phyloP scores from a whole-genome alignment of 2,113 vertebrate genomes.

The Alexandromys fortis region DNA sequence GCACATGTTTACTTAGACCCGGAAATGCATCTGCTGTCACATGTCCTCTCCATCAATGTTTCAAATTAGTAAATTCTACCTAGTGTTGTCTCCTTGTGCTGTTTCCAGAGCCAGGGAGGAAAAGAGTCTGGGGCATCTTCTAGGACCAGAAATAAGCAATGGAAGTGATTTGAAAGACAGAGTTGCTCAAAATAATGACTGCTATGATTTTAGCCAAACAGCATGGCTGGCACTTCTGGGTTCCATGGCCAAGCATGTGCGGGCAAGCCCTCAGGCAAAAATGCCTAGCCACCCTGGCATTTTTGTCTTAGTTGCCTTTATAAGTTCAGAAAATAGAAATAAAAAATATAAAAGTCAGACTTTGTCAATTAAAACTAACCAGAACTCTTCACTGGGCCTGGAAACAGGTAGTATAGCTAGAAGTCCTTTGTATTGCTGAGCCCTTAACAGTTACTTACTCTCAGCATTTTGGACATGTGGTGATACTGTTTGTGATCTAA shows the following conservation, averaged over 20 bases:
- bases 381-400: not conserved
- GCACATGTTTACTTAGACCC: not conserved
- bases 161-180: not conserved
- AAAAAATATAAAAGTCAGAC: not conserved
- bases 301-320: not conserved
- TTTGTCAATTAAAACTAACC: not conserved
- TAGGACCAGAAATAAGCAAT: not conserved
- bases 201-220: no score
- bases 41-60: not conserved
- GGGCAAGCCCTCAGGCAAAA: no score
- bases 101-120: not conserved
- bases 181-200: not conserved
- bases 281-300: no score
- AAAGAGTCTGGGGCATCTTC: not conserved
- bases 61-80: not conserved
- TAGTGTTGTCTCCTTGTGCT: not conserved
- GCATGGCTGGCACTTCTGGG: no score
- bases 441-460: not conserved
- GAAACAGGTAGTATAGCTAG: no score
- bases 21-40: not conserved
- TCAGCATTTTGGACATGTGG: not conserved
- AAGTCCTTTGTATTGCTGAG: not conserved
- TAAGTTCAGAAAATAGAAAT: not conserved
- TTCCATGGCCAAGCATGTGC: no score
- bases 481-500: no score